Evolutionary conservation across 1,140 invertebrate genomes (phyloP).

Genomic region (Augochlora pura): DNA sequence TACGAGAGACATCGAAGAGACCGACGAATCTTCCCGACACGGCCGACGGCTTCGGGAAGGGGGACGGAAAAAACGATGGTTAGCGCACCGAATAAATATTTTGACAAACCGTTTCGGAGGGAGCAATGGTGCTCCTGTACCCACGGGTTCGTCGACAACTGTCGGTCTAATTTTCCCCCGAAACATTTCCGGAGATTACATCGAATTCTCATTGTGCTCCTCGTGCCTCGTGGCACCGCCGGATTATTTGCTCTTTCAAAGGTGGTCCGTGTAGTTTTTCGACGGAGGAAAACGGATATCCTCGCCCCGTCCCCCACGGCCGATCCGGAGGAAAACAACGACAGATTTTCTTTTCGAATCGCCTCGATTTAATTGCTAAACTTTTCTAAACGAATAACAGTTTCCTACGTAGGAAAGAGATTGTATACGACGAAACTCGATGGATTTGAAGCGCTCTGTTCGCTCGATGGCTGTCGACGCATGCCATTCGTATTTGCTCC

Average conservation of each 20-base stretch:
- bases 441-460: too few species aligned
- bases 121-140: slow-evolving; percentile 25
- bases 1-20: too few species aligned
- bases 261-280: slow-evolving; percentile 55
- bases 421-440: too few species aligned
- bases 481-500: too few species aligned
- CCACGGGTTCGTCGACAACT: slow-evolving; percentile 75
- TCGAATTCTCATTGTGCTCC: slow-evolving; percentile 74
- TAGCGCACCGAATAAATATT: slow-evolving; percentile 71
- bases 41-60: background rate
- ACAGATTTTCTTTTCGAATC: slow-evolving; percentile 12
- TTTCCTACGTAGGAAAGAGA: too few species aligned
- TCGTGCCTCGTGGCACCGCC: slow-evolving; percentile 49
- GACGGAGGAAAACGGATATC: slow-evolving; percentile 53
- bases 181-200: slow-evolving; percentile 79
- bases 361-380: background rate
- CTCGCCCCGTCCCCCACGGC: background rate
- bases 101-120: slow-evolving; percentile 67
- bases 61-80: slow-evolving; percentile 7
- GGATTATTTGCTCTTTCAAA: slow-evolving; percentile 54
- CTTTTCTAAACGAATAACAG: background rate
- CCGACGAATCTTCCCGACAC: background rate
- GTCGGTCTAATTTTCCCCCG: slow-evolving; percentile 79
- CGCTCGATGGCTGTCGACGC: too few species aligned
- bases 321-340: background rate